Conservation (phyloP, 2,797 vertebrate genomes). For the Smutsia temminckii region DNA sequence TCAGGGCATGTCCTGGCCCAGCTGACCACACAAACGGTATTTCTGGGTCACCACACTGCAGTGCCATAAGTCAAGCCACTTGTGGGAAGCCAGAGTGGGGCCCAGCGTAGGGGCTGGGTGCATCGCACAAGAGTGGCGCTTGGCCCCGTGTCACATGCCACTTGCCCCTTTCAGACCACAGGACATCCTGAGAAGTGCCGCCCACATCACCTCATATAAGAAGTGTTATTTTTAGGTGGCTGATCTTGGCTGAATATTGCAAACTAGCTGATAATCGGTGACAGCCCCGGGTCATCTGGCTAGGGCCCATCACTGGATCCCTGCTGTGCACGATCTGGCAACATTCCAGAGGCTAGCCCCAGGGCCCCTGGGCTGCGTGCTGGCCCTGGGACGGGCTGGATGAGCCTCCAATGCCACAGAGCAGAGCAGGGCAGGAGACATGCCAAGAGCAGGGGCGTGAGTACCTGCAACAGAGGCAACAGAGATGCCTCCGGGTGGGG, state of each 20-base stretch:
- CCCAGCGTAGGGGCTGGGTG: not conserved
- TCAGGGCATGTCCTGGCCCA: not conserved
- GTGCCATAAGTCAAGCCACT: not conserved
- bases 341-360: not conserved
- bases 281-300: not conserved
- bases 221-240: constrained; percentile 17
- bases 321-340: not conserved
- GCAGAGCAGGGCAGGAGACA: not conserved
- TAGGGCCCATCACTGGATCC: not conserved
- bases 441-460: not conserved
- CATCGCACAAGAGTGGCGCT: not conserved
- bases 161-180: not conserved
- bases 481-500: not conserved
- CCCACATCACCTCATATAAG: not conserved
- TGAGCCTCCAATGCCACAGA: not conserved
- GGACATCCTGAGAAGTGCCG: not conserved
- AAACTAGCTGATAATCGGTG: not conserved
- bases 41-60: not conserved
- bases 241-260: not conserved
- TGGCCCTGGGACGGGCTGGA: not conserved
- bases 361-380: not conserved
- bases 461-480: not conserved
- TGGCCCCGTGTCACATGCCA: fast-evolving
- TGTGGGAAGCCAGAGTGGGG: not conserved
- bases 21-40: not conserved